Evolutionary conservation across 2,888 invertebrate species (phyloP), one percentile per base, ranked within the genome.

Genomic region (Trachelus stipa): DNA sequence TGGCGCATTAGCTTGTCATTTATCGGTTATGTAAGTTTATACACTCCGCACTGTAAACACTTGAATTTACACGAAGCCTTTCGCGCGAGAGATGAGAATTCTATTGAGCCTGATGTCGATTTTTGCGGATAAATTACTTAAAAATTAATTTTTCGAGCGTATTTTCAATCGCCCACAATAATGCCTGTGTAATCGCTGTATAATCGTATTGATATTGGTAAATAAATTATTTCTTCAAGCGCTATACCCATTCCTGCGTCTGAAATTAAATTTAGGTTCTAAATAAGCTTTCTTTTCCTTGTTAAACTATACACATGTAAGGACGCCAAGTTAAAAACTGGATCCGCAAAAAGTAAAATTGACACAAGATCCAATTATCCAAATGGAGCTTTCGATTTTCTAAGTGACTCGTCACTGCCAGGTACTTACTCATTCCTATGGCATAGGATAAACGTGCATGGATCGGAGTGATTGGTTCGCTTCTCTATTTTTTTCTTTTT

Each of bases 221-320:
- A 88, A 88, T 88, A 89, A 89, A 89, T 88, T 88, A 87, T 88
- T 88, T 88, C 85, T 84, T 83, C 85, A 84, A 84, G 84, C 75
- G 80, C 73, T 78, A 78, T 77, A 74, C 35, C 37, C 71, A 34
- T 71, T 74, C 31, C 69, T 73, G 12, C 69, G 69, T 69, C 31
- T 30, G 12, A 33, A 69, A 69, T 69, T 69, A 12, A 4, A 69
- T 71, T 12, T 40, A 40, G 6, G 4, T 2, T 40, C 15, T 15
- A 0, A 1, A 15, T 15, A 15, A 40, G 15, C 1, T 40, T 15
- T 12, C 12, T 12, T 35, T 35, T 12, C 15, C 4, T 15, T 6
- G 2, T 4, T 15, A 12, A 15, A 12, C 6, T 6, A 0, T 15
- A 6, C 40, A 37, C 37, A 1, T 4, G 12, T 12, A 1, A 15